phyloP scores from a whole-genome alignment of 2,888 invertebrate species.

The Latrodectus hesperus region DNA sequence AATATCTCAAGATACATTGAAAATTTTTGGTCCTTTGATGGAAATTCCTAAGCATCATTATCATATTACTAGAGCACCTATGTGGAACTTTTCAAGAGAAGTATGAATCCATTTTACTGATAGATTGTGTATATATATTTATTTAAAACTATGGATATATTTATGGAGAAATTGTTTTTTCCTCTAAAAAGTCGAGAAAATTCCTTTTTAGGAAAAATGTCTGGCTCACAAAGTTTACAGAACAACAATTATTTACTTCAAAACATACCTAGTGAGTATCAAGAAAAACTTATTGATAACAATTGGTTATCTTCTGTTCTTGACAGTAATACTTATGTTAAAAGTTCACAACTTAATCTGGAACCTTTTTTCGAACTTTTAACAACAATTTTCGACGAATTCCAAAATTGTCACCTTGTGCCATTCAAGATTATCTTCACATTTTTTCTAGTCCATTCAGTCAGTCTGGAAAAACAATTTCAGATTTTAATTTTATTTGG shows the following conservation, averaged over 20 bases:
- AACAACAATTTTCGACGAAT: slow-evolving; percentile 10
- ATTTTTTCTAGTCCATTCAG: background rate
- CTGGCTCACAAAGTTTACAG: slow-evolving; percentile 22
- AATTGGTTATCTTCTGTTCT: background rate
- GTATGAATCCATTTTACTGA: background rate
- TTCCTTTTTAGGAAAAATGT: slow-evolving; percentile 13
- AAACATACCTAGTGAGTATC: slow-evolving; percentile 11
- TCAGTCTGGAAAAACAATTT: background rate
- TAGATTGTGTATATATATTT: background rate
- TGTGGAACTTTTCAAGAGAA: slow-evolving; percentile 1
- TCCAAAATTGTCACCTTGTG: slow-evolving; percentile 3
- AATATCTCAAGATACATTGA: background rate
- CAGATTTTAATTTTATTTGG: background rate
- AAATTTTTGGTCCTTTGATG: slow-evolving; percentile 3
- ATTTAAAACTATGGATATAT: slow-evolving; percentile 21
- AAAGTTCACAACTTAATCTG: background rate
- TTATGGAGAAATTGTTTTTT: slow-evolving; percentile 29
- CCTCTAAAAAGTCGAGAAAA: background rate
- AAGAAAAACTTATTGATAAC: background rate
- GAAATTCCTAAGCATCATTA: slow-evolving; percentile 19
- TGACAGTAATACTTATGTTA: background rate
- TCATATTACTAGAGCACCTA: slow-evolving; percentile 1
- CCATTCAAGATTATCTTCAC: background rate
- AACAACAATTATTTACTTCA: background rate
- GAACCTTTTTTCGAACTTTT: background rate